phyloP scores from a whole-genome alignment of 1,140 invertebrate genomes.

The Rhagoletis zephyria region DNA sequence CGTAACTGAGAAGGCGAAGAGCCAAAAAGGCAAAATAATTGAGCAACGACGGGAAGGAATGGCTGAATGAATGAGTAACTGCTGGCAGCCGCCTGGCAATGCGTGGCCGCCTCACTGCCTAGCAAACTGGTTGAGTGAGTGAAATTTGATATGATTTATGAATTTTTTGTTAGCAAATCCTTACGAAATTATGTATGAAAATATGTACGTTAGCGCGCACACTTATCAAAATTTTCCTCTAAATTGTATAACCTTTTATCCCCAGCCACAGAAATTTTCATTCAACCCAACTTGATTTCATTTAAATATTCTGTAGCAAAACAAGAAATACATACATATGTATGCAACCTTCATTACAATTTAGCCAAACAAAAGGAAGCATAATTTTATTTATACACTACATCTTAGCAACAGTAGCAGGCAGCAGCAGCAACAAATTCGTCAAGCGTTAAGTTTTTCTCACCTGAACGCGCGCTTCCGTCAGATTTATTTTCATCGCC shows the following conservation, averaged over 20 bases:
- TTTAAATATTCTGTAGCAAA: constrained; percentile 18
- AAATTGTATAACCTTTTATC: neutral
- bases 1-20: constrained; percentile 41
- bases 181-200: neutral
- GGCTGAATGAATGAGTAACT: constrained; percentile 36
- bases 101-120: neutral
- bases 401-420: neutral
- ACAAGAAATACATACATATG: neutral
- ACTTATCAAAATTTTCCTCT: neutral
- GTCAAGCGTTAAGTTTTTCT: constrained; percentile 61
- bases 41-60: neutral
- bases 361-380: constrained; percentile 10
- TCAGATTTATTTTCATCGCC: constrained; percentile 98
- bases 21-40: constrained; percentile 38
- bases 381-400: constrained; percentile 30
- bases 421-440: no score
- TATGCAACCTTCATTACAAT: constrained; percentile 37
- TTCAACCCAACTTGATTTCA: constrained; percentile 59
- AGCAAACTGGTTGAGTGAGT: constrained; percentile 56
- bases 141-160: constrained; percentile 71
- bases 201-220: neutral
- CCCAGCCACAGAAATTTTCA: neutral
- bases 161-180: constrained; percentile 56
- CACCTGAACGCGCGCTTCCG: constrained; percentile 97
- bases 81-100: neutral